These are phyloP conservation scores for Dryobota labecula DNA, from an alignment of 2,888 invertebrate genomes.

Conservation along the genomic window DNA sequence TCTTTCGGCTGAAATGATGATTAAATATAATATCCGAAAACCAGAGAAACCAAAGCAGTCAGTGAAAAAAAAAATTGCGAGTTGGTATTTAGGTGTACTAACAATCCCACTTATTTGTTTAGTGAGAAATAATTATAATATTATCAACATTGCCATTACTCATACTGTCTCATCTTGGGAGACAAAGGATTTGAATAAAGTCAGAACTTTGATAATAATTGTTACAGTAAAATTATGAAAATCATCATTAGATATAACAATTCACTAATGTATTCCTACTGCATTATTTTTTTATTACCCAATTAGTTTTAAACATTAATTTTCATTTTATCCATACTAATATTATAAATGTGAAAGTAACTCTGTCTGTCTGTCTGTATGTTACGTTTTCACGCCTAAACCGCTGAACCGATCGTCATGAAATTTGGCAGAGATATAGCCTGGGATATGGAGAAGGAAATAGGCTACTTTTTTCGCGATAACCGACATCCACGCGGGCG, in stretches of 20 bases:
- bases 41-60: conserved; percentile 7
- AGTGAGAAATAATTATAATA: conserved; percentile 33
- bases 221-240: not conserved
- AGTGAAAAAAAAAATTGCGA: conserved; percentile 31
- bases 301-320: not conserved
- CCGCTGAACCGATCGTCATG: too few species aligned
- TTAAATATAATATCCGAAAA: not conserved
- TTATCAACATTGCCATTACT: conserved; percentile 32
- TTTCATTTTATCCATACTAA: too few species aligned
- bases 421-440: too few species aligned
- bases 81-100: conserved; percentile 32
- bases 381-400: too few species aligned
- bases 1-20: too few species aligned
- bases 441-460: too few species aligned
- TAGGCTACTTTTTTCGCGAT: too few species aligned
- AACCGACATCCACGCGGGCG: too few species aligned
- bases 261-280: not conserved
- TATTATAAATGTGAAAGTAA: too few species aligned
- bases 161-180: conserved; percentile 16
- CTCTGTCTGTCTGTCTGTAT: too few species aligned
- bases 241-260: not conserved
- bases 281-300: not conserved
- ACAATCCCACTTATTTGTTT: conserved; percentile 19
- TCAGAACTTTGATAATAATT: not conserved
- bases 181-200: conserved; percentile 34